A percentile compares a stretch with the other conserved stretches of the same genome.
phyloP scores from a whole-genome alignment of 2,113 vertebrate genomes.

The Crypturellus undulatus region DNA sequence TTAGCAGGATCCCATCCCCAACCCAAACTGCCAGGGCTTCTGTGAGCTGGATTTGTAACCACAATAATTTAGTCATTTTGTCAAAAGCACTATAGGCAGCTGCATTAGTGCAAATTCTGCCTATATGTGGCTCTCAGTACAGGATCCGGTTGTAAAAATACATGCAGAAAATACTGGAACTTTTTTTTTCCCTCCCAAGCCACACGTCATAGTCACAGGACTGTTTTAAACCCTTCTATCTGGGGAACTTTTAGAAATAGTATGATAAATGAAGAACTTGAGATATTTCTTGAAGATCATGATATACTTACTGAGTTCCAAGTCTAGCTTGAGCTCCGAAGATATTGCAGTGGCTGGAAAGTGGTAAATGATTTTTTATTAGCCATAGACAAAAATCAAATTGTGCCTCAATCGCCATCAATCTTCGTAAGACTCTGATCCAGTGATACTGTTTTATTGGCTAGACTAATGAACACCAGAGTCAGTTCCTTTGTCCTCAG shows the following conservation, averaged over 20 bases:
- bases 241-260: slow-evolving; percentile 36
- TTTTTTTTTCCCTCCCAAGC: background rate
- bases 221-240: background rate
- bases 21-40: background rate
- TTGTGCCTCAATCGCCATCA: slow-evolving; percentile 64
- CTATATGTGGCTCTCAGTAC: background rate
- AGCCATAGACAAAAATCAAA: slow-evolving; percentile 72
- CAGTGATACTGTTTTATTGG: slow-evolving; percentile 59
- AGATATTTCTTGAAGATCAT: slow-evolving; percentile 41
- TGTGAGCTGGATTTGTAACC: background rate
- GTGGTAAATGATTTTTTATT: slow-evolving; percentile 71
- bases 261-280: slow-evolving; percentile 53
- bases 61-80: background rate
- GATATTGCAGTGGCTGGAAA: slow-evolving; percentile 56
- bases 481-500: slow-evolving; percentile 45
- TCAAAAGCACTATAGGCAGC: background rate
- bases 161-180: background rate
- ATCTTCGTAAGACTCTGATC: slow-evolving; percentile 57
- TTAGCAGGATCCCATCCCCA: background rate
- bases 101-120: background rate
- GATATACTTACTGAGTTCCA: slow-evolving; percentile 34
- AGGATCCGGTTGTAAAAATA: background rate
- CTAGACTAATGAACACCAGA: slow-evolving; percentile 51
- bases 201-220: background rate
- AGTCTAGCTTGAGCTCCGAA: slow-evolving; percentile 52